A percentile compares a stretch with the other conserved stretches of the same genome.
These are phyloP conservation scores for Parazoanthus swiftii DNA, from an alignment of 92 coral and sea anemone species.

Conservation along the genomic window DNA sequence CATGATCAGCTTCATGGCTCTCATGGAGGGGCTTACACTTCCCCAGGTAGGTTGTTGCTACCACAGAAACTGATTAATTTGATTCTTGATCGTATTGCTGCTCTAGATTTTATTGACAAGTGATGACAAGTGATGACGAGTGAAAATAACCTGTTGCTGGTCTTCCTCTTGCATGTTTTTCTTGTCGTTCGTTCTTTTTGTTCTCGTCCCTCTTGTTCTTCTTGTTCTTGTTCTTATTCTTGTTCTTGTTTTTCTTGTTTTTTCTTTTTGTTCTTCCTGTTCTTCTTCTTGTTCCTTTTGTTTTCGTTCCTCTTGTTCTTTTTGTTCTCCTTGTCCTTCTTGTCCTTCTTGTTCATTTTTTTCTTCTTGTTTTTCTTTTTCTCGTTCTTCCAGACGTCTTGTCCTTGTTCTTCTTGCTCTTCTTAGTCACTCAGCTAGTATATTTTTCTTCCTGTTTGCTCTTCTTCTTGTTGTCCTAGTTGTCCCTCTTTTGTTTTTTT, in stretches of 20 bases:
- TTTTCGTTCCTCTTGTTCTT: neutral
- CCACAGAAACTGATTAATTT: too few species aligned
- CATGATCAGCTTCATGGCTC: slow-evolving; percentile 94
- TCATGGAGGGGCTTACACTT: slow-evolving; percentile 91
- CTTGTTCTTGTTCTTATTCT: neutral
- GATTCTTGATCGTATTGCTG: neutral
- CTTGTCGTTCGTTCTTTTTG: neutral
- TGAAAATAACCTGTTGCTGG: too few species aligned
- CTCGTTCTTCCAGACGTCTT: neutral
- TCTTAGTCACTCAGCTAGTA: neutral
- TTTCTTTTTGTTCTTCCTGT: neutral
- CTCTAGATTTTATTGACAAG: too few species aligned
- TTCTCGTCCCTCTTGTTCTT: neutral
- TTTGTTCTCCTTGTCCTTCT: slow-evolving; percentile 30
- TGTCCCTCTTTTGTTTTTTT: neutral
- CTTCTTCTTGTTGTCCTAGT: neutral
- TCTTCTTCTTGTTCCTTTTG: neutral
- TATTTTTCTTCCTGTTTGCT: neutral
- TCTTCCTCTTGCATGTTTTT: neutral
- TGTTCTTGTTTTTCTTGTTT: neutral
- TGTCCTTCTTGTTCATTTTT: slow-evolving; percentile 27
- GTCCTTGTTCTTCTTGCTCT: neutral
- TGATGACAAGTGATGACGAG: too few species aligned
- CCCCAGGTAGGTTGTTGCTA: slow-evolving; percentile 66
- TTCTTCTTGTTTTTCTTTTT: slow-evolving; percentile 40